These are phyloP conservation scores for Otolemur crassicaudatus DNA, from an alignment of 2,797 vertebrate genomes.

Conservation along the genomic window DNA sequence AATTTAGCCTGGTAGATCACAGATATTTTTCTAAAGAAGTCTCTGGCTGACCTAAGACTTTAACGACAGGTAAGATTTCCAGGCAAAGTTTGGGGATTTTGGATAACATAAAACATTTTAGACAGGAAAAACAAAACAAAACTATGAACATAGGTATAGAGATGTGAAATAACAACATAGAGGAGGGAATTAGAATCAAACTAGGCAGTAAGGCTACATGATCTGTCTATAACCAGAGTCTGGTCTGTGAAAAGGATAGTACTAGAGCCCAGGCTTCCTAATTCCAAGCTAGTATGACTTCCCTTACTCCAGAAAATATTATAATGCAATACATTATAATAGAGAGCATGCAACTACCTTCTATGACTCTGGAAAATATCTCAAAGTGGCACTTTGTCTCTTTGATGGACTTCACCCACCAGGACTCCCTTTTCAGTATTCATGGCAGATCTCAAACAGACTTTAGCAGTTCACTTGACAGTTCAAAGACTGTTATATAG, in stretches of 20 bases:
- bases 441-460: neutral
- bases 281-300: neutral
- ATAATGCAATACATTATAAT: neutral
- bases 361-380: neutral
- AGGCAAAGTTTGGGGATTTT: neutral
- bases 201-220: neutral
- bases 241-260: slow-evolving; percentile 11
- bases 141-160: neutral
- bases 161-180: neutral
- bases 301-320: neutral
- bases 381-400: neutral
- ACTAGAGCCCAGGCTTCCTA: neutral
- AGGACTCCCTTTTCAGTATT: neutral
- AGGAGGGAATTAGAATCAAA: slow-evolving; percentile 11
- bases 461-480: slow-evolving; percentile 4
- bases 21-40: neutral
- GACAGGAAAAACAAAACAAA: neutral
- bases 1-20: neutral
- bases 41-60: neutral
- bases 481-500: neutral
- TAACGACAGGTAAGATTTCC: slow-evolving; percentile 12
- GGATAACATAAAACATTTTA: slow-evolving; percentile 9
- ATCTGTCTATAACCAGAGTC: neutral
- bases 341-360: neutral
- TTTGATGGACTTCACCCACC: neutral